Evolutionary conservation across 2,888 invertebrate species (phyloP).

Genomic region (Drosophila atripex): DNA sequence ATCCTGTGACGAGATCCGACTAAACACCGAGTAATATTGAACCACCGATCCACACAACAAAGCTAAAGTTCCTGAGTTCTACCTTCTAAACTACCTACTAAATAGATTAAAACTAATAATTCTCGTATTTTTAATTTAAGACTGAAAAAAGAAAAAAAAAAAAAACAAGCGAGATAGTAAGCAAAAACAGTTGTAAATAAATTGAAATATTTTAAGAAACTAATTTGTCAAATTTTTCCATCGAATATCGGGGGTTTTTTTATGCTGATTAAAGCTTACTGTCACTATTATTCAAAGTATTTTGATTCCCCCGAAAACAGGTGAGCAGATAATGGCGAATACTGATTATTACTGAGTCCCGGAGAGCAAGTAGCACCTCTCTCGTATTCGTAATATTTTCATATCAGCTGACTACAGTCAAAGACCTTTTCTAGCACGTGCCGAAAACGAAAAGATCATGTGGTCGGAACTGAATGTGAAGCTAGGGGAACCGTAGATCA

Average conservation of each 20-base stretch:
- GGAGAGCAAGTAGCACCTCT: constrained; percentile 14
- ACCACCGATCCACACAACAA: constrained; percentile 48
- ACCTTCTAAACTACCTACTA: constrained; percentile 38
- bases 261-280: constrained; percentile 8
- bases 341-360: constrained; percentile 7
- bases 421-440: constrained; percentile 60
- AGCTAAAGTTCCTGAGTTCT: constrained; percentile 70
- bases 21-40: constrained; percentile 9
- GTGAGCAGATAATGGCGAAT: constrained; percentile 27
- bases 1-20: constrained; percentile 36
- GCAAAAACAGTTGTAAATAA: constrained; percentile 38
- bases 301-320: constrained; percentile 22
- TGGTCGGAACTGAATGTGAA: constrained; percentile 8
- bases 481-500: not conserved
- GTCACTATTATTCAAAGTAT: constrained; percentile 25
- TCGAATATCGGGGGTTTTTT: constrained; percentile 4
- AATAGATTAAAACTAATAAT: constrained; percentile 1
- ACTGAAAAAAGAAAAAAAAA: constrained; percentile 34
- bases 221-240: not conserved
- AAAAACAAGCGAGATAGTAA: not conserved
- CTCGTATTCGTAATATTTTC: constrained; percentile 10
- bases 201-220: constrained; percentile 24
- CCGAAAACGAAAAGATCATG: constrained; percentile 55
- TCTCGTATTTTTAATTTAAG: constrained; percentile 47
- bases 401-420: constrained; percentile 49